Percentiles rank a stretch among this genome's conserved stretches.
These are phyloP conservation scores for Athalia rosae DNA, from an alignment of 2,888 invertebrate genomes.

Conservation along the genomic window DNA sequence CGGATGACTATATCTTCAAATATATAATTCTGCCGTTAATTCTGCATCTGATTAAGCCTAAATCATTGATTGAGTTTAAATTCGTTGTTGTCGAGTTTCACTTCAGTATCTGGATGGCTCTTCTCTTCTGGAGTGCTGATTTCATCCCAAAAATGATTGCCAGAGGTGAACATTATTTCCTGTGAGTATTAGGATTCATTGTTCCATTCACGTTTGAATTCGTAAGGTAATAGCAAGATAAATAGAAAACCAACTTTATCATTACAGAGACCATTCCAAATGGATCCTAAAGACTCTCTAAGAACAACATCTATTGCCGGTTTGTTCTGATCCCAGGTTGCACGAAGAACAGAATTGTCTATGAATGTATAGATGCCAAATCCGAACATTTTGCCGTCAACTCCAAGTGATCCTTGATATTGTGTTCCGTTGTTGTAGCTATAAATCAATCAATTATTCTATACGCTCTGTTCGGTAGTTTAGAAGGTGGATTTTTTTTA, in stretches of 20 bases:
- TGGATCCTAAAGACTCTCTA: slow-evolving; percentile 75
- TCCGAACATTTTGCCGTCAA: slow-evolving; percentile 74
- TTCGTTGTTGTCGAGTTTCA: not conserved
- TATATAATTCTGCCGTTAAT: too few species aligned
- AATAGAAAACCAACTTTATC: slow-evolving; percentile 56
- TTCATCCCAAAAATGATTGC: slow-evolving; percentile 60
- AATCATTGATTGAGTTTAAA: not conserved
- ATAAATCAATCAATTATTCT: slow-evolving; percentile 66
- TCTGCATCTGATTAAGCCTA: not conserved
- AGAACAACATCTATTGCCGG: slow-evolving; percentile 74
- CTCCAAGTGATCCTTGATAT: slow-evolving; percentile 75
- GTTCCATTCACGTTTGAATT: not conserved
- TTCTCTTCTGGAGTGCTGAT: slow-evolving; percentile 34
- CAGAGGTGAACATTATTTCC: slow-evolving; percentile 52
- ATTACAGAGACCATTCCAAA: slow-evolving; percentile 74
- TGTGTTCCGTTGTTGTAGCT: slow-evolving; percentile 74
- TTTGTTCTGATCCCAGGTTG: slow-evolving; percentile 76
- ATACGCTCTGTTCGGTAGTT: slow-evolving; percentile 24
- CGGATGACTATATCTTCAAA: too few species aligned
- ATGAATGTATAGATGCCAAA: slow-evolving; percentile 75
- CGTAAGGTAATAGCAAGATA: slow-evolving; percentile 56
- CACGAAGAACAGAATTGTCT: slow-evolving; percentile 74
- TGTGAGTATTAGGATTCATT: slow-evolving; percentile 24
- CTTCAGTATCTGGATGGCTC: not conserved
- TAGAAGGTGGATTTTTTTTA: slow-evolving; percentile 30